phyloP scores from a whole-genome alignment of 2,113 vertebrate genomes.

The Pantherophis guttatus region DNA sequence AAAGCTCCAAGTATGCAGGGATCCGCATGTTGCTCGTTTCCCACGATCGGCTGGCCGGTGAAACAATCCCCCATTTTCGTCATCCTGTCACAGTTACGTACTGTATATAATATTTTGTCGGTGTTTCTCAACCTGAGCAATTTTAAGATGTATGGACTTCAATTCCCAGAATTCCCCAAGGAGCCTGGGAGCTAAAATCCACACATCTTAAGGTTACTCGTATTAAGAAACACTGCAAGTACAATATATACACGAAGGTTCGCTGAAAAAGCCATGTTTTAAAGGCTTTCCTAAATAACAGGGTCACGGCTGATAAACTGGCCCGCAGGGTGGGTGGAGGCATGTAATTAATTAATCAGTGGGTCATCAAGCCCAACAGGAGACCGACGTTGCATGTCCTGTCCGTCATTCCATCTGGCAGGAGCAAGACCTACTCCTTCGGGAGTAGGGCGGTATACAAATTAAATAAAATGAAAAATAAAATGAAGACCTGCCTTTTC shows the following conservation, averaged over 20 bases:
- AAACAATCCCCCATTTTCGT: not conserved
- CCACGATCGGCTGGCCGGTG: not conserved
- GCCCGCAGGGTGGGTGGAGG: not conserved
- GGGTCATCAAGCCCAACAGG: not conserved
- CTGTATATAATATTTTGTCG: not conserved
- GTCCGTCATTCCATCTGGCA: not conserved
- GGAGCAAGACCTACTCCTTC: not conserved
- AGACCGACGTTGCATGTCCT: not conserved
- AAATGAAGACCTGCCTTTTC: not conserved
- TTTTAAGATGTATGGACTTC: not conserved
- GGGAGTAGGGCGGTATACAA: too few relatives aligned
- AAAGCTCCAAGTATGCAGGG: not conserved
- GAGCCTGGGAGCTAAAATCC: not conserved
- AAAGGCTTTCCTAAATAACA: not conserved
- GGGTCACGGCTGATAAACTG: not conserved
- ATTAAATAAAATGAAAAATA: too few relatives aligned
- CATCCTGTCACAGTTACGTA: not conserved
- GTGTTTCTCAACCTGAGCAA: not conserved
- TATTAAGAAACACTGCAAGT: not conserved
- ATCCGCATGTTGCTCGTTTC: not conserved
- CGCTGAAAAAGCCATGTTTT: not conserved
- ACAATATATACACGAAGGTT: not conserved
- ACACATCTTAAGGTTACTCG: not conserved
- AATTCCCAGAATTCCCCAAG: not conserved
- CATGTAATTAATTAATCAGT: too few relatives aligned